Evolutionary conservation across 2,797 vertebrate species (phyloP), one percentile per base, ranked within the genome.

Genomic region (Microhierax caerulescens): DNA sequence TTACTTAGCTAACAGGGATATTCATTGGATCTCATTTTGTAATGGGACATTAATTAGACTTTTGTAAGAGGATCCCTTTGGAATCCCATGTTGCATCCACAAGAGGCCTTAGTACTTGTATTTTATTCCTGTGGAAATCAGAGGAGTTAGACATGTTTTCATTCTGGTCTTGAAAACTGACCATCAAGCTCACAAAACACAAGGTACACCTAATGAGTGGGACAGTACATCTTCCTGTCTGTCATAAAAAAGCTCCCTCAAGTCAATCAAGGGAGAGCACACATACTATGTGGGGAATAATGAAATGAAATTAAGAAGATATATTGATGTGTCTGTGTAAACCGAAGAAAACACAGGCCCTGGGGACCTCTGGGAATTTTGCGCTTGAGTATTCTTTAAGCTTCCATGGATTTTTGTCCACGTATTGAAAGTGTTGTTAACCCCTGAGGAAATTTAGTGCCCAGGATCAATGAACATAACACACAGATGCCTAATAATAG

Each of bases 381-480:
- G 77, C 14, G 30, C 95, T 92, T 93, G 85, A 97, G 86, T 94
- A 94, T 94, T 95, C 96, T 97, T 93, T 97, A 86, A 86, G 88
- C 68, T 95, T 93, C 91, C 94, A 97, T 97, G 93, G 97, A 97
- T 97, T 97, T 96, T 85, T 89, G 78, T 85, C 59, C 2, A 20
- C 1, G 17, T 75, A 85, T 94, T 90, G 73, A 96, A 98, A 96
- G 75, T 88, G 89, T 95, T 91, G 93, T 90, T 91, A 89, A 93
- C 91, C 88, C 93, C 95, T 32, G 93, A 96, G 95, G 93, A 96
- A 97, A 88, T 96, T 90, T 92, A 89, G 84, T 80, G 93, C 30
- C 68, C 14, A 12, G 90, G 91, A 98, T 98, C 97, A 94, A 96
- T 97, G 89, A 92, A 95, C 75, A 83, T 95, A 89, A 86, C 93